Evolutionary conservation across 2,888 invertebrate genomes (phyloP).

Genomic region (Aleiodes testaceus): DNA sequence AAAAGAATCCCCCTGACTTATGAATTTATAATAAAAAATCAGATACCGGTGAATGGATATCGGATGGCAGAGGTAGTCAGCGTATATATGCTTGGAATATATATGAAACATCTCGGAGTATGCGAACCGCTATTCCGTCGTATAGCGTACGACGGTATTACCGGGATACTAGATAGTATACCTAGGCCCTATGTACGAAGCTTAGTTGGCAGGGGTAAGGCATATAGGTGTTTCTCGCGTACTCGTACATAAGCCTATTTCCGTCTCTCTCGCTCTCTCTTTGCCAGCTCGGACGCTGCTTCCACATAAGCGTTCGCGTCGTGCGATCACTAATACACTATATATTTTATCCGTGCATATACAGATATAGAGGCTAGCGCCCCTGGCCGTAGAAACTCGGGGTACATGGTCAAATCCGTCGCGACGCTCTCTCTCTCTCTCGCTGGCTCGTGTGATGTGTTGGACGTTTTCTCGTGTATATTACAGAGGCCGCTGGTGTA

Average conservation of each 20-base stretch:
- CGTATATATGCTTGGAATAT: slow-evolving; percentile 1
- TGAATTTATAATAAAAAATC: too few species aligned
- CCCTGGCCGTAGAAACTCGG: background rate
- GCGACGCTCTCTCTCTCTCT: slow-evolving; percentile 24
- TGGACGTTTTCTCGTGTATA: background rate
- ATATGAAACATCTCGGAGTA: slow-evolving; percentile 56
- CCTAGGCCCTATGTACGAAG: slow-evolving; percentile 41
- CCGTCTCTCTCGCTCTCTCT: slow-evolving; percentile 30
- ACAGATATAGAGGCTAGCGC: slow-evolving; percentile 29
- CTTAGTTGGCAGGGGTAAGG: slow-evolving; percentile 23
- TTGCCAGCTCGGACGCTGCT: slow-evolving; percentile 19
- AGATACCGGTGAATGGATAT: background rate
- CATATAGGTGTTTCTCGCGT: slow-evolving; percentile 46
- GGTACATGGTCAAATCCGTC: slow-evolving; percentile 41
- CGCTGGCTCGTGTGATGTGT: background rate
- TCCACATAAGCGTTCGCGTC: slow-evolving; percentile 35
- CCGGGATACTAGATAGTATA: slow-evolving; percentile 66
- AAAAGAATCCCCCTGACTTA: too few species aligned
- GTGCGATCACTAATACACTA: slow-evolving; percentile 30
- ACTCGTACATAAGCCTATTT: slow-evolving; percentile 39
- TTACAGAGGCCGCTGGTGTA: too few species aligned
- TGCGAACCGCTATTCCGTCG: slow-evolving; percentile 68
- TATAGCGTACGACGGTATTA: slow-evolving; percentile 67
- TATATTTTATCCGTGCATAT: slow-evolving; percentile 21
- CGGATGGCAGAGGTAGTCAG: slow-evolving; percentile 27